A percentile compares a stretch with the other conserved stretches of the same genome.
Evolutionary conservation across 2,113 vertebrate genomes (phyloP).

Genomic region (Tonatia bakeri): DNA sequence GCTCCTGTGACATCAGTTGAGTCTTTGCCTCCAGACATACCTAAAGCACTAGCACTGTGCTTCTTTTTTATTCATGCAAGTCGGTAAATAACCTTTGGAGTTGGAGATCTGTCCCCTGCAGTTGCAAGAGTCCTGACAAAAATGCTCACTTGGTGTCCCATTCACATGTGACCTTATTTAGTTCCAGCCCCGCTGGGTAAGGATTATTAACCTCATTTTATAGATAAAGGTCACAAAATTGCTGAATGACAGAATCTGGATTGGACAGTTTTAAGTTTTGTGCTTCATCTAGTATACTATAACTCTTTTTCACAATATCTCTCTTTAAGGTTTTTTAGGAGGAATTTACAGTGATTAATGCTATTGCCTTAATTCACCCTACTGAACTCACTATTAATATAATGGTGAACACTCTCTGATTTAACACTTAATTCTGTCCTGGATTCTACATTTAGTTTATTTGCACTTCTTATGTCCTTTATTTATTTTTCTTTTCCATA

Average conservation of each 20-base stretch:
- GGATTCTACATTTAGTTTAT: constrained; percentile 24
- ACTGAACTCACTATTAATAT: not conserved
- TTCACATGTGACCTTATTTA: not conserved
- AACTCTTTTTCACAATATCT: not conserved
- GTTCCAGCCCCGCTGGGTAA: not conserved
- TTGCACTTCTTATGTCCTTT: not conserved
- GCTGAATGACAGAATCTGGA: constrained; percentile 19
- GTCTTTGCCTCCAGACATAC: not conserved
- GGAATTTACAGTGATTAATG: not conserved
- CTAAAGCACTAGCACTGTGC: not conserved
- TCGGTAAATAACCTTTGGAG: constrained; percentile 1
- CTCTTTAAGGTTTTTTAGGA: not conserved
- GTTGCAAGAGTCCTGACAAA: not conserved
- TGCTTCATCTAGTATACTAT: not conserved
- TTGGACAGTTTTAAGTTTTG: not conserved
- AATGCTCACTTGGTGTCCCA: not conserved
- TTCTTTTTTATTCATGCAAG: not conserved
- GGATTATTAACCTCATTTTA: constrained; percentile 33
- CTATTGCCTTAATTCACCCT: not conserved
- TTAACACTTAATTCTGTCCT: not conserved
- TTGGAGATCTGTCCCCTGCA: not conserved
- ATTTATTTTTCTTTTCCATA: not conserved
- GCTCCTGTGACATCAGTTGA: not conserved
- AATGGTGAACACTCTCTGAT: not conserved
- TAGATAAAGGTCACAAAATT: constrained; percentile 43